phyloP scores from a whole-genome alignment of 1,140 invertebrate genomes.

The Platyscapa corneri region DNA sequence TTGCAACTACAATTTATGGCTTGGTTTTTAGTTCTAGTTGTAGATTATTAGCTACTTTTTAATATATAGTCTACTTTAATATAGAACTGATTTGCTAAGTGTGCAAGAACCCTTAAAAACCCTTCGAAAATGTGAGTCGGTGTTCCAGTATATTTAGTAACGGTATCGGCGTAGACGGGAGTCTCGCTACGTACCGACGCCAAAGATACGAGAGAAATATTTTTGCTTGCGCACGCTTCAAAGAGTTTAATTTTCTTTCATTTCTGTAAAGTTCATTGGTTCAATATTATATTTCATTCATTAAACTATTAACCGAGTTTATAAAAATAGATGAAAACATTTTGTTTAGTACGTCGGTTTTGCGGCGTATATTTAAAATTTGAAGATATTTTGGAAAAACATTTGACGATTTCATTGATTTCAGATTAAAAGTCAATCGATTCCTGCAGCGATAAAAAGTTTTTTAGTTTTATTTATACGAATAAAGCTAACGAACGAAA shows the following conservation, averaged over 20 bases:
- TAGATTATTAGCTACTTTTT: background rate
- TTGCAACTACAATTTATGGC: background rate
- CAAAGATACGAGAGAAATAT: conserved; percentile 8
- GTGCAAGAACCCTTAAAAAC: background rate
- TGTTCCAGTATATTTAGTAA: background rate
- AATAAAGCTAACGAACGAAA: too few species aligned
- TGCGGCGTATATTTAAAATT: background rate
- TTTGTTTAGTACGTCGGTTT: conserved; percentile 12
- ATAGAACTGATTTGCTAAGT: background rate
- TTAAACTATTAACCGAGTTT: background rate
- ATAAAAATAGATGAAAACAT: conserved; percentile 26
- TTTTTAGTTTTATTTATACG: too few species aligned
- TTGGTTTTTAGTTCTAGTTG: background rate
- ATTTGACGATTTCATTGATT: too few species aligned
- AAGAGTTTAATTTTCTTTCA: conserved; percentile 18
- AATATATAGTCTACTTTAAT: conserved; percentile 5
- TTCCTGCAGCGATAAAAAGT: too few species aligned
- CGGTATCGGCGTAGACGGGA: background rate
- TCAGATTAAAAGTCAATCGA: too few species aligned
- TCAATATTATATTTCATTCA: background rate
- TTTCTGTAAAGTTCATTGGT: conserved; percentile 3
- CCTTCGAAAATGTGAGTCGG: background rate
- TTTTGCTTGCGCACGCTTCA: conserved; percentile 29
- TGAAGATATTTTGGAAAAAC: too few species aligned
- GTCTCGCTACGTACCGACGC: background rate